Evolutionary conservation across 2,888 invertebrate species (phyloP), one percentile per base, ranked within the genome.

Genomic region (Odiellus spinosus): DNA sequence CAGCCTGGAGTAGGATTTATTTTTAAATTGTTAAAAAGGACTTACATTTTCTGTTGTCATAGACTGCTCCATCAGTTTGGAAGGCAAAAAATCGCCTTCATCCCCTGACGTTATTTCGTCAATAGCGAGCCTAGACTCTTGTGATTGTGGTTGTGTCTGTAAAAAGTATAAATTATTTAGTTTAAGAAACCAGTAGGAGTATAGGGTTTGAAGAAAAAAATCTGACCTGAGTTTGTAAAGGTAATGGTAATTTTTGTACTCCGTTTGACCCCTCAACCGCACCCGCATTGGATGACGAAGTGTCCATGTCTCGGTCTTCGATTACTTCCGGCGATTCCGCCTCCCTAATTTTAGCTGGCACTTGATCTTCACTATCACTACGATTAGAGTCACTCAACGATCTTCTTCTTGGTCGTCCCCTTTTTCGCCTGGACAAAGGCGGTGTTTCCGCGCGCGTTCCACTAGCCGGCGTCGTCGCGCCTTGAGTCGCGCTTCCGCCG

Each of bases 41-140:
- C 52, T 49, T 52, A 52, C 52, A 52, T 52, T 52, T 36, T 52
- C 52, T 36, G 52, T 50, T 47, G 52, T 53, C 39, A 53, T 44
- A 38, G 52, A 49, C 44, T 53, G 52, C 48, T 53, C 52, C 48
- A 53, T 46, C 34, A 53, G 40, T 42, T 50, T 53, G 17, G 52
- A 53, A 36, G 52, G 52, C 26, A 50, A 48, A 43, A 50, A 53
- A 17, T 53, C 52, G 20, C 47, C 47, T 38, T 52, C 52, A 34
- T 52, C 52, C 42, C 49, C 52, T 19, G 49, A 52, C 42, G 50
- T 40, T 34, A 33, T 36, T 12, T 44, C 48, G 14, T 53, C 52
- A 15, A 44, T 33, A 26, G 35, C 33, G 26, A 44, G 47, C 42
- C 47, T 46, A 45, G 50, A 44, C 44, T 52, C 52, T 45, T 50